phyloP scores from a whole-genome alignment of 2,797 vertebrate species.

The Intellagama lesueurii region DNA sequence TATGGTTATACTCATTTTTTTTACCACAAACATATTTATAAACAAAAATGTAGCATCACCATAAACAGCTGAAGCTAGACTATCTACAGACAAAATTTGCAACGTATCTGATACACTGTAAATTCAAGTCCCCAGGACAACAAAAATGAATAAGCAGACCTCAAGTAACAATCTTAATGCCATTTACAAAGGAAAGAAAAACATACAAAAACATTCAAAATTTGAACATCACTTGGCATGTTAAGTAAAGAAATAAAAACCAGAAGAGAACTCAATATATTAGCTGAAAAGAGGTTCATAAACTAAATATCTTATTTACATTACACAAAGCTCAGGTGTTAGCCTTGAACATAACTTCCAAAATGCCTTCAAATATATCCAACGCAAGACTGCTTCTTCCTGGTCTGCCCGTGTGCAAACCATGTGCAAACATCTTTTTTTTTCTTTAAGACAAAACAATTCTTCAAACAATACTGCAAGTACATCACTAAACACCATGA shows the following conservation, averaged over 20 bases:
- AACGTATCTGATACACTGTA: conserved; percentile 93
- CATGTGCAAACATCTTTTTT: conserved; percentile 75
- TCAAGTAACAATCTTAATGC: conserved; percentile 85
- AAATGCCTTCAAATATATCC: conserved; percentile 78
- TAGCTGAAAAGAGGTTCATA: conserved; percentile 79
- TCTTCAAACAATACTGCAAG: conserved; percentile 91
- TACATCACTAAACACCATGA: conserved; percentile 96
- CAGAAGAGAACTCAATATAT: conserved; percentile 68
- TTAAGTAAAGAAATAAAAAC: conserved; percentile 82
- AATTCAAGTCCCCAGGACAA: conserved; percentile 92
- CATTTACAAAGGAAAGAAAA: conserved; percentile 85
- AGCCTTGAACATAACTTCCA: conserved; percentile 84
- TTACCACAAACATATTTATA: conserved; percentile 96
- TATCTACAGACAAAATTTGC: conserved; percentile 97
- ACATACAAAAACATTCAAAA: conserved; percentile 85
- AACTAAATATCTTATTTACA: conserved; percentile 93
- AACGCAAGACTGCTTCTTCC: conserved; percentile 79
- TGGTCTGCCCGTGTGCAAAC: conserved; percentile 85
- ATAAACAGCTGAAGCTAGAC: conserved; percentile 95
- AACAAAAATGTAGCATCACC: conserved; percentile 88
- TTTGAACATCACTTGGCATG: conserved; percentile 88
- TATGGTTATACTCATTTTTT: conserved; percentile 93
- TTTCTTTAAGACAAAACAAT: conserved; percentile 90
- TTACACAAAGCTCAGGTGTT: conserved; percentile 96
- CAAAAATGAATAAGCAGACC: conserved; percentile 83